Conservation (phyloP, 2,797 vertebrate species). For the Leptatherina wallacei region DNA sequence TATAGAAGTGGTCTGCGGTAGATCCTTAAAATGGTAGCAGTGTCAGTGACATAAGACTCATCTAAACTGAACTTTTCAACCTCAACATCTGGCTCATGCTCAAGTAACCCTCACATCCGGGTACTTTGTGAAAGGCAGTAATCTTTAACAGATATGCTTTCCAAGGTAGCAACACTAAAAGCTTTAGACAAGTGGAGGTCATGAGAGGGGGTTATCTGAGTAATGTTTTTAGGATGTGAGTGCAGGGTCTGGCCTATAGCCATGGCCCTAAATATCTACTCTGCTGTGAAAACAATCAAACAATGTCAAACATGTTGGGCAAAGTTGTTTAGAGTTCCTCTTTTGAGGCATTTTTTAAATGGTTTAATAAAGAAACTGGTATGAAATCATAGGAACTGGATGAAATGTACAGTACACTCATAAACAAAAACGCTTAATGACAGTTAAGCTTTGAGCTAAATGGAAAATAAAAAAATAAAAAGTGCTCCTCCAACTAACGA, state of each 20-base stretch:
- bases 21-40: conserved; percentile 43
- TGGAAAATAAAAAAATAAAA: background rate
- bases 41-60: conserved; percentile 32
- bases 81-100: conserved; percentile 36
- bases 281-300: conserved; percentile 52
- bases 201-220: conserved; percentile 54
- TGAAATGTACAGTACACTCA: background rate
- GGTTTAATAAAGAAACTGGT: background rate
- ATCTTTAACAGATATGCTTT: conserved; percentile 37
- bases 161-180: conserved; percentile 55
- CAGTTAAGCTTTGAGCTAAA: conserved; percentile 30
- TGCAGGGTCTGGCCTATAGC: conserved; percentile 34
- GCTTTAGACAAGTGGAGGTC: conserved; percentile 55
- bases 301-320: conserved; percentile 7
- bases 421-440: conserved; percentile 13
- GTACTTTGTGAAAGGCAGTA: conserved; percentile 34
- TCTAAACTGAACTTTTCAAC: conserved; percentile 64
- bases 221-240: conserved; percentile 68
- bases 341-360: conserved; percentile 1
- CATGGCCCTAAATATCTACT: conserved; percentile 53
- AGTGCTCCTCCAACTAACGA: no score
- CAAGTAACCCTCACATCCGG: conserved; percentile 10
- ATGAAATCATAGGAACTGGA: background rate
- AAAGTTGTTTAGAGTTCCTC: conserved; percentile 33
- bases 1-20: conserved; percentile 35